A percentile compares a stretch with the other conserved stretches of the same genome.
phyloP scores from a whole-genome alignment of 2,797 vertebrate species.

The Hydrophis major region DNA sequence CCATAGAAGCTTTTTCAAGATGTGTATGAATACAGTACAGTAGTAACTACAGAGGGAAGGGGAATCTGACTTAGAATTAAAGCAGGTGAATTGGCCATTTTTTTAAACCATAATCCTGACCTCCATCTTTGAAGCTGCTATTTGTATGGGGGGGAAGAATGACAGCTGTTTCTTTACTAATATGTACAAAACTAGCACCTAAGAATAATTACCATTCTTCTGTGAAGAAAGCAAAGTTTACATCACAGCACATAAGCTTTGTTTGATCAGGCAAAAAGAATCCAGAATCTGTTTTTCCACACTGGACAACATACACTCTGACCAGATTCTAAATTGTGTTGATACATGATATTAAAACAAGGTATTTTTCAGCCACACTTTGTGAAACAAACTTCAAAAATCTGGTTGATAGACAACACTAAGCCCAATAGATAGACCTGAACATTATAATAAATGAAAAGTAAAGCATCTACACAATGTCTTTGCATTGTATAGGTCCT shows the following conservation, averaged over 20 bases:
- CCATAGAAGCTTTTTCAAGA: neutral
- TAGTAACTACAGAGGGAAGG: neutral
- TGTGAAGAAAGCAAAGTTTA: neutral
- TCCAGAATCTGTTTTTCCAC: neutral
- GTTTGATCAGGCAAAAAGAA: neutral
- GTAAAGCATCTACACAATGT: neutral
- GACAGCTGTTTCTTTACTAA: neutral
- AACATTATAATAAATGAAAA: neutral
- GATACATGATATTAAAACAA: neutral
- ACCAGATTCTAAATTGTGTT: neutral
- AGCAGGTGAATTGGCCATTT: neutral
- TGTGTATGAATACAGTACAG: neutral
- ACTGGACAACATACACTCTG: neutral
- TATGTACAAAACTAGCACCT: neutral
- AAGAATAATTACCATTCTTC: neutral
- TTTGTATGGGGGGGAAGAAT: neutral
- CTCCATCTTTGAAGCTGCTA: neutral
- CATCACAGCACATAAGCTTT: neutral
- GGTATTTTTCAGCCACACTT: neutral
- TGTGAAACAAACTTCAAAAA: neutral
- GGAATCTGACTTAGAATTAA: neutral
- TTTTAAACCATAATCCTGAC: neutral
- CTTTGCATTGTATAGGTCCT: neutral
- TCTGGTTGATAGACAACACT: neutral
- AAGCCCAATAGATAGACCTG: neutral